Evolutionary conservation across 2,888 invertebrate species (phyloP), one percentile per base, ranked within the genome.

Genomic region (Pollenia griseotomentosa): DNA sequence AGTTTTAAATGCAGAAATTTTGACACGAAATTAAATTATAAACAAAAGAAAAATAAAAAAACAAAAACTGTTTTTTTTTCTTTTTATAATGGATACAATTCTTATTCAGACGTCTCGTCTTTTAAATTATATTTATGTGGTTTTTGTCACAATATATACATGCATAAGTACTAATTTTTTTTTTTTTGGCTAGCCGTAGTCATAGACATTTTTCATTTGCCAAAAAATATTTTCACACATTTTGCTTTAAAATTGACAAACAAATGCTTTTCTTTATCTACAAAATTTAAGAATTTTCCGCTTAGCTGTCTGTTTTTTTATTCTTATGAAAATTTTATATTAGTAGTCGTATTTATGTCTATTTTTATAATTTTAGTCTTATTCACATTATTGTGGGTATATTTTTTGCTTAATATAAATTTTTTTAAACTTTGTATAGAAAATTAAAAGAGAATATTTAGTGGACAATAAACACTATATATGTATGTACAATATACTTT

Each of bases 141-240:
- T 59, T 78, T 78, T 65, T 83, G 65, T 80, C 86, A 55, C 65
- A 61, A 51, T 44, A 40, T 70, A 73, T 53, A 40, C 61, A 40
- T 61, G 40, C 1, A 2, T 61, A 61, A 2, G 9, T 61, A 61
- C 16, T 7, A 33, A 61, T 61, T 57, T 19, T 80, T 53, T 61
- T 57, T 19, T 80, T 53, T 57, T 87, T 85, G 89, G 88, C 89
- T 89, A 89, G 89, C 88, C 89, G 73, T 68, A 61, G 73, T 66
- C 87, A 86, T 86, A 89, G 89, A 89, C 89, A 85, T 78, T 80
- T 70, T 78, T 66, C 42, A 7, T 73, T 83, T 63, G 65, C 33
- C 23, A 61, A 83, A 33, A 42, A 23, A 33, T 12, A 73, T 74
- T 74, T 83, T 83, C 65, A 74, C 53, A 66, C 57, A 73, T 79